A percentile compares a stretch with the other conserved stretches of the same genome.
These are phyloP conservation scores for Aporrectodea caliginosa DNA, from an alignment of 1,140 invertebrate genomes.

Conservation along the genomic window DNA sequence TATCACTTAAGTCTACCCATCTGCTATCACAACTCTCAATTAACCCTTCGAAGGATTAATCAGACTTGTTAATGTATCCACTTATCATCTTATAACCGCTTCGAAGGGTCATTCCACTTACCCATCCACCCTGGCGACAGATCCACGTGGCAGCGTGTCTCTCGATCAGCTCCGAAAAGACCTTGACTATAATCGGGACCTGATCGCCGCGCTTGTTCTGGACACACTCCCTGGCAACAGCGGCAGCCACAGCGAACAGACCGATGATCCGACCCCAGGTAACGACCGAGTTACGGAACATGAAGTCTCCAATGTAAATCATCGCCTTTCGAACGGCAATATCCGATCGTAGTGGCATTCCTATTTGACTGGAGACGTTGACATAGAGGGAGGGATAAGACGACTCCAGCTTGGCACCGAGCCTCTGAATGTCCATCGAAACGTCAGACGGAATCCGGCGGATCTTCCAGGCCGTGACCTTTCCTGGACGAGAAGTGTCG, in stretches of 20 bases:
- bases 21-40: too few relatives aligned
- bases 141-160: slow-evolving; percentile 16
- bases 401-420: background rate
- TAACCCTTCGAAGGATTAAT: too few relatives aligned
- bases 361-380: slow-evolving; percentile 9
- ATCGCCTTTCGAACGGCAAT: slow-evolving; percentile 12
- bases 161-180: slow-evolving; percentile 21
- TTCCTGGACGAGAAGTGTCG: background rate
- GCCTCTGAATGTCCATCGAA: background rate
- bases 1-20: too few relatives aligned
- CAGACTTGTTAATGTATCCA: too few relatives aligned
- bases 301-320: slow-evolving; percentile 13
- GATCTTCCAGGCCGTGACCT: background rate
- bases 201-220: background rate
- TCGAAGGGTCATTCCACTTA: too few relatives aligned
- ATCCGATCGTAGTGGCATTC: slow-evolving; percentile 10
- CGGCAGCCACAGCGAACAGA: slow-evolving; percentile 7
- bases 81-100: too few relatives aligned
- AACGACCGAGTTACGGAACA: background rate
- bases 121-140: slow-evolving; percentile 21
- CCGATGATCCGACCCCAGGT: slow-evolving; percentile 13
- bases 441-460: background rate
- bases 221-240: slow-evolving; percentile 9
- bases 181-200: background rate
- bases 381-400: slow-evolving; percentile 19